Conservation (phyloP, 1,140 invertebrate genomes). For the Heliconius eleuchia region DNA sequence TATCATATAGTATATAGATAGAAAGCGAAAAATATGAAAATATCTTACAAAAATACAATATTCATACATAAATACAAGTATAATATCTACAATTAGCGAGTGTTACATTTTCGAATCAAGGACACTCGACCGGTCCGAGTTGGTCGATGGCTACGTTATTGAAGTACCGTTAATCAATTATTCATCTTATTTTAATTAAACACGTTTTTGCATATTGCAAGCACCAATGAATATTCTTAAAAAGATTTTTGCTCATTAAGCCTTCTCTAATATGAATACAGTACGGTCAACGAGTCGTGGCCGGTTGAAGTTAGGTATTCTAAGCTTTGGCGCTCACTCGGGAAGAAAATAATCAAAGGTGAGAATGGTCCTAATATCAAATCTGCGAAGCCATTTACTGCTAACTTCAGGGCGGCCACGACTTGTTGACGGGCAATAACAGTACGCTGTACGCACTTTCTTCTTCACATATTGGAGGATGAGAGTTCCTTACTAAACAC, state of each 20-base stretch:
- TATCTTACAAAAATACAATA: neutral
- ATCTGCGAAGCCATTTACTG: too few species aligned
- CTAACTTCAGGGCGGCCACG: too few species aligned
- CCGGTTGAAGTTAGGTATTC: too few species aligned
- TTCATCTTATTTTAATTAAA: constrained; percentile 52
- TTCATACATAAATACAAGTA: neutral
- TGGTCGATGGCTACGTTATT: constrained; percentile 38
- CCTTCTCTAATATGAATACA: neutral
- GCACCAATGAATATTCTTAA: constrained; percentile 7
- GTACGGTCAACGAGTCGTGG: too few species aligned
- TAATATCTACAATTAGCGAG: neutral
- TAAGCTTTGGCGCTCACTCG: too few species aligned
- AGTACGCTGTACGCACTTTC: too few species aligned
- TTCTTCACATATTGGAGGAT: too few species aligned
- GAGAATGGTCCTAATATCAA: too few species aligned
- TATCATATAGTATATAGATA: too few species aligned
- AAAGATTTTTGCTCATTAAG: constrained; percentile 25
- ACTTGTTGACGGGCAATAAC: too few species aligned
- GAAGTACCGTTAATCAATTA: constrained; percentile 62
- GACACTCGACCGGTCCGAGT: constrained; percentile 56
- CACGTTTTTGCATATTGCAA: constrained; percentile 29
- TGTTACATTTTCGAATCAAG: constrained; percentile 50
- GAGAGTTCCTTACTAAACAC: too few species aligned
- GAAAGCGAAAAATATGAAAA: neutral
- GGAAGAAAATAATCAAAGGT: too few species aligned